These are phyloP conservation scores for Reinhardtius hippoglossoides DNA, from an alignment of 2,113 vertebrate genomes.

Conservation along the genomic window DNA sequence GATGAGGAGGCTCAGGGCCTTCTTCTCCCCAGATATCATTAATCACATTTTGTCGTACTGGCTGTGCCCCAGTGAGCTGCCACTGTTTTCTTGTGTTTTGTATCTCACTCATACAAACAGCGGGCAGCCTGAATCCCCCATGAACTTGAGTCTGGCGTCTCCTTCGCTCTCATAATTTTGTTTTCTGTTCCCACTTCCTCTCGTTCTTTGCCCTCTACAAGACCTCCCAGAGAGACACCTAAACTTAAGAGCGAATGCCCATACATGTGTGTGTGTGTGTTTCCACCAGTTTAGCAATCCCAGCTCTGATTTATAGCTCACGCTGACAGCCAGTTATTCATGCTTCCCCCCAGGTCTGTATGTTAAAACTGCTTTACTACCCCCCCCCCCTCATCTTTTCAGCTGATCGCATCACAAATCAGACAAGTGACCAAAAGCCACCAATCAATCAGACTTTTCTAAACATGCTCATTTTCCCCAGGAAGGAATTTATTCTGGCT, in stretches of 20 bases:
- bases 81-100: slow-evolving; percentile 7
- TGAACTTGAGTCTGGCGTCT: slow-evolving; percentile 14
- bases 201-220: background rate
- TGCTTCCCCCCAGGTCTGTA: slow-evolving; percentile 34
- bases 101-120: slow-evolving; percentile 3
- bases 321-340: slow-evolving; percentile 51
- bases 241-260: slow-evolving; percentile 10
- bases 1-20: too few relatives aligned
- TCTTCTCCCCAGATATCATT: too few relatives aligned
- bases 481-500: slow-evolving; percentile 12
- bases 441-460: slow-evolving; percentile 30
- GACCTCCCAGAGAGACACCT: slow-evolving; percentile 64
- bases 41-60: background rate
- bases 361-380: slow-evolving; percentile 32
- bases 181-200: slow-evolving; percentile 36
- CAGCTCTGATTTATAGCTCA: slow-evolving; percentile 56
- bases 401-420: slow-evolving; percentile 44
- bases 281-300: slow-evolving; percentile 14
- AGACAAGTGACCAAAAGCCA: slow-evolving; percentile 22
- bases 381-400: background rate
- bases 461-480: slow-evolving; percentile 27
- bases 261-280: slow-evolving; percentile 23
- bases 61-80: background rate
- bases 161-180: slow-evolving; percentile 37
- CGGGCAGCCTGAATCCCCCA: background rate